Base-by-base conservation (phyloP, 2,797 vertebrate genomes). In the Simalia tracyae region DNA sequence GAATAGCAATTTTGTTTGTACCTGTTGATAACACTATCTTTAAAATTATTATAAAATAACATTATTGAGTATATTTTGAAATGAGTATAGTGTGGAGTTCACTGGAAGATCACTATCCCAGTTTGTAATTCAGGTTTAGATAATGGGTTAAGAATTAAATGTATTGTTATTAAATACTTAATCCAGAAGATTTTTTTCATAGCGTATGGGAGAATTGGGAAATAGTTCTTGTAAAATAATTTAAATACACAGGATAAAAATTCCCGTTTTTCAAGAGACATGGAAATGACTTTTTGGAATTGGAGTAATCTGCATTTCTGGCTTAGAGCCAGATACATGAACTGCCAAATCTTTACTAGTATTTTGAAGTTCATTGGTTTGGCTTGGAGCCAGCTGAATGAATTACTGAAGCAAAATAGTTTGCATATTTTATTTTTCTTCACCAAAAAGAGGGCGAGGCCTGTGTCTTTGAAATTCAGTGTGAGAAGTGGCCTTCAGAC, bases 301-400 rank as follows among this genome's bases (percentile, higher is more conserved):
- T 36, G 59, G 50, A 42, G 22, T 86, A 76, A 90, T 92, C 60
- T 22, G n/a, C 84, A 86, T 59, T 86, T 86, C 57, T 90, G 88
- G 88, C 64, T 87, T n/a, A 22, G 22, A 28, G 88, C 88, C 92
- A 90, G 88, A 10, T 50, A 57, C 3, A 81, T 22, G n/a, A 81
- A 63, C 64, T 90, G 92, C 57, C 64, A 81, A 89, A 76, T 42
- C 89, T 76, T 87, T 86, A 66, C 57, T 90, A 57, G 56, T 61
- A 68, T 87, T 87, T 81, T 90, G 89, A 92, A 92, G 84, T 92
- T 92, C 84, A 61, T 28, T 24, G 57, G 42, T 90, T 59, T 92
- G 92, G 92, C 88, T 63, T n/a, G 1, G 24, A 56, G 84, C 92
- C 92, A 92, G 31, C 12, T 63, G 28, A 54, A 87, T 57, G 57